Percentiles rank a stretch among this genome's conserved stretches.
These are phyloP conservation scores for Dasypolia templi DNA, from an alignment of 2,888 invertebrate species.

Conservation along the genomic window DNA sequence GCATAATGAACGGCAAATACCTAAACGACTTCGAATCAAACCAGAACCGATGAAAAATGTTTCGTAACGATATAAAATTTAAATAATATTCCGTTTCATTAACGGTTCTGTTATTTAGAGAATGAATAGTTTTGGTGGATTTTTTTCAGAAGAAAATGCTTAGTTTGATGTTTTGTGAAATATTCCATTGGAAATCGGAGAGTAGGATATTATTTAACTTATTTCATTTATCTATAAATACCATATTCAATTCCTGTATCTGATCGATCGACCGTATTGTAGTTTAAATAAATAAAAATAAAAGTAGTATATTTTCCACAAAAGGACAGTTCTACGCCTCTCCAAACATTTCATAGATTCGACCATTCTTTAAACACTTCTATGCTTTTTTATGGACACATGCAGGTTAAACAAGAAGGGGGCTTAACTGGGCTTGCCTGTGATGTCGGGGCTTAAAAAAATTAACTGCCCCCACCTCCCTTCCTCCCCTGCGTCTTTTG, in stretches of 20 bases:
- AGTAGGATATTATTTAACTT: not conserved
- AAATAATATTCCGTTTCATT: constrained; percentile 37
- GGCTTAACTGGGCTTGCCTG: too few species aligned
- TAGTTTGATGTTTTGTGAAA: not conserved
- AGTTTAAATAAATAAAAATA: not conserved
- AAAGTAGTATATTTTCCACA: too few species aligned
- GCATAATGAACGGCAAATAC: constrained; percentile 36
- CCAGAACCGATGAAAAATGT: constrained; percentile 23
- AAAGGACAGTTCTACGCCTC: too few species aligned
- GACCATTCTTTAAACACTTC: too few species aligned
- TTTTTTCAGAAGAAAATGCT: constrained; percentile 2
- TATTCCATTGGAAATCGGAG: too few species aligned
- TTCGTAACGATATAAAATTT: constrained; percentile 25
- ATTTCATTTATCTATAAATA: not conserved
- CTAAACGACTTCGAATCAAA: constrained; percentile 35
- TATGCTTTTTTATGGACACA: too few species aligned
- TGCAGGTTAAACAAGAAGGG: too few species aligned
- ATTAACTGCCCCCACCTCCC: too few species aligned
- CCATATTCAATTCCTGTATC: not conserved
- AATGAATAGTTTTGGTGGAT: constrained; percentile 20
- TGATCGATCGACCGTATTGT: not conserved
- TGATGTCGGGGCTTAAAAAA: too few species aligned
- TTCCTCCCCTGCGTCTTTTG: too few species aligned
- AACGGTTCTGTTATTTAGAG: not conserved
- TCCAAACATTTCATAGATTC: too few species aligned